Conservation (phyloP, 2,797 vertebrate species). For the Pseudomugil gertrudae region DNA sequence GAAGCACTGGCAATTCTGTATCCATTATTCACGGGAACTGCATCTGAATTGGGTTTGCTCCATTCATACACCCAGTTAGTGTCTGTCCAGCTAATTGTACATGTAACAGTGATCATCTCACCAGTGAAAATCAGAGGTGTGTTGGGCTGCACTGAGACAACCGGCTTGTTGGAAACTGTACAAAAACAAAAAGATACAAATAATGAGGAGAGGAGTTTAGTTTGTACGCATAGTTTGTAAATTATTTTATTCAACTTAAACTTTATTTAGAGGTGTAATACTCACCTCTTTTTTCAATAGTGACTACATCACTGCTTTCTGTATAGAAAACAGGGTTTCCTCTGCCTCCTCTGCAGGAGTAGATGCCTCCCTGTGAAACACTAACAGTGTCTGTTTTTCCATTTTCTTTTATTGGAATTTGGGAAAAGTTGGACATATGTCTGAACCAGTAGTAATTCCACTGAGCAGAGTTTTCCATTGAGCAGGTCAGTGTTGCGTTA, state of each 20-base stretch:
- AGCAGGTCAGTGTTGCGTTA: conserved; percentile 4
- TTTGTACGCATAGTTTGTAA: not conserved
- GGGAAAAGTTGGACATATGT: not conserved
- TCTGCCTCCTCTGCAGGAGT: conserved; percentile 20
- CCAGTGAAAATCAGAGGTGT: conserved; percentile 11
- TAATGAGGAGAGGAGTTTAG: too few relatives aligned
- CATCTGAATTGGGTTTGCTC: not conserved
- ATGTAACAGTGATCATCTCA: conserved; percentile 2
- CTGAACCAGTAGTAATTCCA: conserved; percentile 21
- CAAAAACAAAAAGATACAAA: not conserved
- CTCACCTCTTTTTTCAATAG: conserved; percentile 10
- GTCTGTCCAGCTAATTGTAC: not conserved
- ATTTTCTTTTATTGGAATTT: not conserved
- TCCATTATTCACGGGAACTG: rapidly evolving
- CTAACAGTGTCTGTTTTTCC: not conserved
- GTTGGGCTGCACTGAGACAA: not conserved
- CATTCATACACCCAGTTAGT: conserved; percentile 16
- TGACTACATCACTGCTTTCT: conserved; percentile 3
- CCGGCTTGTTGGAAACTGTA: conserved; percentile 5
- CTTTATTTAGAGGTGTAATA: not conserved
- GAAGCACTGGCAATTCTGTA: not conserved
- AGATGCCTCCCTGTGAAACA: conserved; percentile 13
- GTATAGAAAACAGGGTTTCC: conserved; percentile 4
- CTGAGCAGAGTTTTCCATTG: not conserved
- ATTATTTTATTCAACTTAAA: not conserved